These are phyloP conservation scores for Rhopalosiphum nymphaeae DNA, from an alignment of 2,888 invertebrate species.

Conservation along the genomic window DNA sequence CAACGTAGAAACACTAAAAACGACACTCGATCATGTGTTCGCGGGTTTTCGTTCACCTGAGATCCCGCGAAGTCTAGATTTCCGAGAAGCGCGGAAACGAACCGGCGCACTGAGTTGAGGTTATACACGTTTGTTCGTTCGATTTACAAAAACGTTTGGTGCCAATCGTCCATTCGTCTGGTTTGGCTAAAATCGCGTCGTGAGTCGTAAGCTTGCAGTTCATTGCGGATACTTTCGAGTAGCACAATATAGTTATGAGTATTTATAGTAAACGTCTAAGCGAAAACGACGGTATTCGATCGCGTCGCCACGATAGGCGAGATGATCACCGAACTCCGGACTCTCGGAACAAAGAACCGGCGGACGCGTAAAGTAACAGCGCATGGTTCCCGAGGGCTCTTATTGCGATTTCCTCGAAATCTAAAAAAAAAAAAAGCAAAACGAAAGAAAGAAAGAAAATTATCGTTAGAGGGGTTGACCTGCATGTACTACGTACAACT, in stretches of 20 bases:
- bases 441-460: constrained; percentile 44
- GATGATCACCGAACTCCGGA: not conserved
- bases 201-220: too few species aligned
- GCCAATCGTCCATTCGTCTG: too few species aligned
- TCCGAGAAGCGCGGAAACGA: too few species aligned
- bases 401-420: constrained; percentile 37
- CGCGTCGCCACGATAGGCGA: not conserved
- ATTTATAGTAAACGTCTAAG: not conserved
- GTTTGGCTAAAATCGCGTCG: too few species aligned
- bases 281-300: not conserved
- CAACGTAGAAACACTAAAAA: too few species aligned
- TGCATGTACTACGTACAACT: not conserved
- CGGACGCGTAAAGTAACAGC: not conserved
- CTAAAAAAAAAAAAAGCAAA: constrained; percentile 34
- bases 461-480: constrained; percentile 46
- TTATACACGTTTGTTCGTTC: too few species aligned
- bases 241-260: not conserved
- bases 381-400: not conserved
- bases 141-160: too few species aligned
- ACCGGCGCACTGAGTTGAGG: too few species aligned
- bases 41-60: too few species aligned
- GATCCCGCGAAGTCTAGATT: too few species aligned
- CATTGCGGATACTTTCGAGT: not conserved
- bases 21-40: too few species aligned
- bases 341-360: constrained; percentile 16